A percentile compares a stretch with the other conserved stretches of the same genome.
Evolutionary conservation across 37 sponge, comb jelly and placozoan genomes (phyloP).

Genomic region (Lycopodina hypogea): DNA sequence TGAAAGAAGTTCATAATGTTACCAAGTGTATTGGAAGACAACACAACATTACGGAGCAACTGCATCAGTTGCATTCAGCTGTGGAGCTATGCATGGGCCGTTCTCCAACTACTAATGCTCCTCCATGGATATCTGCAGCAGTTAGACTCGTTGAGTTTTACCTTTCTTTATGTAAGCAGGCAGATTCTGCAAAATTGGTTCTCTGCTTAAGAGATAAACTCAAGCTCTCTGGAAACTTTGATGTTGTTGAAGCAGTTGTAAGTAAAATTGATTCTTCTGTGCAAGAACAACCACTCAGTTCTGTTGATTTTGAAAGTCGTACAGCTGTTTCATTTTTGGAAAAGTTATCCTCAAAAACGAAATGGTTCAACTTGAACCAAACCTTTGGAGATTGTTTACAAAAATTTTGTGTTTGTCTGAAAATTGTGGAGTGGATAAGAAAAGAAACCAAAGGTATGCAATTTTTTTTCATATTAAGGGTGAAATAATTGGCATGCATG

Average conservation of each 20-base stretch:
- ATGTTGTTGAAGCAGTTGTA: constrained; percentile 30
- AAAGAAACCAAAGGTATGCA: constrained; percentile 36
- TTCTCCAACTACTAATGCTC: too few relatives aligned
- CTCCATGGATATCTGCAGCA: not conserved
- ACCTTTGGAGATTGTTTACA: too few relatives aligned
- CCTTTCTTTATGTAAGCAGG: constrained; percentile 5
- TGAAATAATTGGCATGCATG: too few relatives aligned
- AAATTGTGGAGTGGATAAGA: constrained; percentile 50
- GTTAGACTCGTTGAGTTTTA: constrained; percentile 9
- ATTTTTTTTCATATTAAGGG: not conserved
- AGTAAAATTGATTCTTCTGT: constrained; percentile 24
- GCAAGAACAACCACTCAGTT: constrained; percentile 33
- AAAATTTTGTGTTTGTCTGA: constrained; percentile 18
- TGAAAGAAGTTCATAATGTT: constrained; percentile 4
- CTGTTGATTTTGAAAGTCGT: constrained; percentile 8
- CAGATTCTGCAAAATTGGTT: constrained; percentile 22
- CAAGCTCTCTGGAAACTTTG: constrained; percentile 39
- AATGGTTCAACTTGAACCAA: constrained; percentile 16
- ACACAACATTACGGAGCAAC: not conserved
- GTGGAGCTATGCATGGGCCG: not conserved
- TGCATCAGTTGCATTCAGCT: constrained; percentile 5
- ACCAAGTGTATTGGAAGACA: not conserved
- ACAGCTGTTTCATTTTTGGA: constrained; percentile 34
- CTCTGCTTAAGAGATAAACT: constrained; percentile 23
- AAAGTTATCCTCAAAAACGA: not conserved